Base-by-base conservation (phyloP, 2,888 invertebrate species). In the Mesoligia furuncula region DNA sequence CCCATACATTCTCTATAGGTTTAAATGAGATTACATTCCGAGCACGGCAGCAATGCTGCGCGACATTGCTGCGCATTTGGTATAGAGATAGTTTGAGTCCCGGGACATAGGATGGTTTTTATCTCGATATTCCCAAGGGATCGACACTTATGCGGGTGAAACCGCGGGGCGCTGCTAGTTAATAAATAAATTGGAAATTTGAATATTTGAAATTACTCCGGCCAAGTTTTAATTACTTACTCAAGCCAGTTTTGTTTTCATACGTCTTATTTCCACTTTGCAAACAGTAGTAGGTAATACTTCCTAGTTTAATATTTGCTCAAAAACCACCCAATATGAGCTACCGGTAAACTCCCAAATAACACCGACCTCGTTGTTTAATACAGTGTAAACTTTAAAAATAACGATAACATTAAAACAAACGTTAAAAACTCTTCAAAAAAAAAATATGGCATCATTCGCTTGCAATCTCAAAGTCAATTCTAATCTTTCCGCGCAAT, bases 401-500 rank as follows among this genome's bases (percentile, higher is more conserved):
- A 36, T 11, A 69, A 39, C 20, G 59, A 65, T 73, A 75, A 51
- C 20, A 36, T 36, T 69, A 4, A 27, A 54, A 59, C 13, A 62
- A 77, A 54, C 54, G 15, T 36, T 54, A 45, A 64, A 66, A 68
- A 64, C 2, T 66, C 51, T 27, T 36, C 17, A 48, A 4, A 36
- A 71, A 65, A 59, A n/a, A 17, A 71, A 36, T 72, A 64, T 68
- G 39, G 65, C 68, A 65, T 68, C 75, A 64, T 61, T 75, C n/a
- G 31, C 61, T 70, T 36, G 6, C 48, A 77, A 85, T 81, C 39
- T 66, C 27, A 20, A 77, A 54, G 65, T 76, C 75, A 71, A 83
- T 73, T 78, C 36, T 36, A 67, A 85, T 79, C 74, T 79, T 84
- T 78, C 64, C 73, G 51, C 57, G 59, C 66, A 77, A 85, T 81